These are phyloP conservation scores for Pasiphila rectangulata DNA, from an alignment of 2,888 invertebrate species.

Conservation along the genomic window DNA sequence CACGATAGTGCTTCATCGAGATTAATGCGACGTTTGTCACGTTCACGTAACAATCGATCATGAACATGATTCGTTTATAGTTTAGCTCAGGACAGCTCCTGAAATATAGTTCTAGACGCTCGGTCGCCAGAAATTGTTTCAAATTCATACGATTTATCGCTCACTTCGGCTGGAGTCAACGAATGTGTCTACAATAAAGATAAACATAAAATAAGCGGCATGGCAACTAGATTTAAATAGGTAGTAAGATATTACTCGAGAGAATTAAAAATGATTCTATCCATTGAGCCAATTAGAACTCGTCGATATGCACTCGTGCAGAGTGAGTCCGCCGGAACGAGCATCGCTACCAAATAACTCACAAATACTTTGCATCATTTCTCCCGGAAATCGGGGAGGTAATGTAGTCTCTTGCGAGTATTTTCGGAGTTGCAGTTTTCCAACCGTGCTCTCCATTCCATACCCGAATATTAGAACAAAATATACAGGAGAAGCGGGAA, in stretches of 20 bases:
- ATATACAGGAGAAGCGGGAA: too few relatives aligned
- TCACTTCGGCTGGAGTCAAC: background rate
- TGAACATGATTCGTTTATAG: too few relatives aligned
- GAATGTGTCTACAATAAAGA: too few relatives aligned
- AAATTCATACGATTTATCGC: background rate
- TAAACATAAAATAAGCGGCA: too few relatives aligned
- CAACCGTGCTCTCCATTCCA: too few relatives aligned
- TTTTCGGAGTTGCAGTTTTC: too few relatives aligned
- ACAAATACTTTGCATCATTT: background rate
- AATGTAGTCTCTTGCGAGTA: slow-evolving; percentile 20
- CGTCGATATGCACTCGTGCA: slow-evolving; percentile 8
- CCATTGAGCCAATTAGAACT: slow-evolving; percentile 6
- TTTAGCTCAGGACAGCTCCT: too few relatives aligned
- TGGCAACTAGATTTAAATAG: background rate
- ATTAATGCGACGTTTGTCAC: too few relatives aligned
- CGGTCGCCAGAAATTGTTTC: background rate
- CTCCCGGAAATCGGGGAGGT: slow-evolving; percentile 19
- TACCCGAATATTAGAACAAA: too few relatives aligned
- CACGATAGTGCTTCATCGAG: slow-evolving; percentile 4
- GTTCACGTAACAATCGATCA: background rate
- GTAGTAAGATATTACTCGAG: background rate
- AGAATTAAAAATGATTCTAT: background rate
- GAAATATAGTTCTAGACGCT: too few relatives aligned
- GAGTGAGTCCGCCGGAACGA: slow-evolving; percentile 1
- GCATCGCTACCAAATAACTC: slow-evolving; percentile 16